Evolutionary conservation across 2,797 vertebrate species (phyloP).

Genomic region (Oreochromis mossambicus): DNA sequence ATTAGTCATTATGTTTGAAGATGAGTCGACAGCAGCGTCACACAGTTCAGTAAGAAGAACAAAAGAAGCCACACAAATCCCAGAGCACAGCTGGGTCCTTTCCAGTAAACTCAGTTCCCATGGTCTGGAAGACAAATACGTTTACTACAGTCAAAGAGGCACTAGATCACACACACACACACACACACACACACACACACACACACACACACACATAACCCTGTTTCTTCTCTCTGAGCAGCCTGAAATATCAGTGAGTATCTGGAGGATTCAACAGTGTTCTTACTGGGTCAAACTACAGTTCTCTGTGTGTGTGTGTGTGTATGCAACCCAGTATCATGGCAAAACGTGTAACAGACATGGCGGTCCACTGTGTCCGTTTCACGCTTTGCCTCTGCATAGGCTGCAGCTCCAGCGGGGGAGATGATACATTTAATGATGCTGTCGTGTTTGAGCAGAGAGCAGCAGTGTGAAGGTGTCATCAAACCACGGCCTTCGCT

Average conservation of each 20-base stretch:
- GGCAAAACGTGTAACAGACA: background rate
- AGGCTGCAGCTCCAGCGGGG: background rate
- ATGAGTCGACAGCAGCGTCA: fast-evolving
- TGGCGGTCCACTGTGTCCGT: background rate
- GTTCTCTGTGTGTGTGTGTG: fast-evolving
- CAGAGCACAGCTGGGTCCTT: background rate
- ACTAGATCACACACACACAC: background rate
- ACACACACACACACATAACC: fast-evolving
- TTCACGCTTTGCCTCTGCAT: background rate
- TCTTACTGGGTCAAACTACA: constrained; percentile 14
- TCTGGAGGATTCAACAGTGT: constrained; percentile 32
- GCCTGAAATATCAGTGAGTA: constrained; percentile 37
- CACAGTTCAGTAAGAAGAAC: background rate
- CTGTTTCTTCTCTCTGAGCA: background rate
- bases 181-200: fast-evolving
- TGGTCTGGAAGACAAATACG: constrained; percentile 25
- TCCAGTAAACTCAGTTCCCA: constrained; percentile 37
- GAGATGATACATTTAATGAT: background rate
- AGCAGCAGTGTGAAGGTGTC: background rate
- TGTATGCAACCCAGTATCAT: background rate
- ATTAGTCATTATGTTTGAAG: background rate
- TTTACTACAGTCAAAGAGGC: background rate
- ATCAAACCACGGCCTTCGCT: background rate
- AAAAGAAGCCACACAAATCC: background rate
- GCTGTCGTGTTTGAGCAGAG: fast-evolving